Percentiles rank a stretch among this genome's conserved stretches.
Conservation (phyloP, 1,140 invertebrate species). For the Ladona fulva region DNA sequence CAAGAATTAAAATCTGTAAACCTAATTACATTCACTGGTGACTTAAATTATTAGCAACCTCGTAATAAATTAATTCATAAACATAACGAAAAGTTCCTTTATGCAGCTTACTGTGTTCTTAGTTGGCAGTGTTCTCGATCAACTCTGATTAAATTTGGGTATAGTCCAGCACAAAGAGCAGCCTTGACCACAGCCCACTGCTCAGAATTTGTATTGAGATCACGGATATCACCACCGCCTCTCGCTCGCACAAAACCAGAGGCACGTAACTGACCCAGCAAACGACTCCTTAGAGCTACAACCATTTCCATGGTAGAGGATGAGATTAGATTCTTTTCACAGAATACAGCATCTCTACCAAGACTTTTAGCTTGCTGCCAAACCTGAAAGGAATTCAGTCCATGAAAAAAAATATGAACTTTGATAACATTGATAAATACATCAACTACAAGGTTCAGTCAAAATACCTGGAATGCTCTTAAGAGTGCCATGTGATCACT, state of each 20-base stretch:
- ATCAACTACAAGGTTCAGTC: conserved; percentile 21
- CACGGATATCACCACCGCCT: conserved; percentile 63
- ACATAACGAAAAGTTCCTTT: no score
- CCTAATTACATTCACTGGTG: no score
- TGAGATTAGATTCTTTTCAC: conserved; percentile 69
- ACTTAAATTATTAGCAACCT: no score
- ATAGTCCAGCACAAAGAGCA: conserved; percentile 72
- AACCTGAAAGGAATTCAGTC: conserved; percentile 31
- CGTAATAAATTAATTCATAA: no score
- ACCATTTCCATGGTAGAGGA: conserved; percentile 82
- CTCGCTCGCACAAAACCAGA: conserved; percentile 70
- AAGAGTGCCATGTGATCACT: conserved; percentile 90
- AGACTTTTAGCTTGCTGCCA: conserved; percentile 57
- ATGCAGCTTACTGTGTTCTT: conserved; percentile 48
- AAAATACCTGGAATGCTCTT: conserved; percentile 70
- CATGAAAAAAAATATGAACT: neutral
- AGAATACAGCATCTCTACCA: conserved; percentile 63
- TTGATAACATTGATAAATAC: neutral
- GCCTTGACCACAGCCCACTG: conserved; percentile 91
- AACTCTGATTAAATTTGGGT: conserved; percentile 67
- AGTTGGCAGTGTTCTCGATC: conserved; percentile 47
- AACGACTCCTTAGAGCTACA: conserved; percentile 59
- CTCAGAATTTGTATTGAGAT: conserved; percentile 75
- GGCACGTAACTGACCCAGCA: conserved; percentile 77
- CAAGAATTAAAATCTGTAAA: no score